A percentile compares a stretch with the other conserved stretches of the same genome.
Conservation (phyloP, 2,888 invertebrate genomes). For the Caenorhabditis doughertyi region DNA sequence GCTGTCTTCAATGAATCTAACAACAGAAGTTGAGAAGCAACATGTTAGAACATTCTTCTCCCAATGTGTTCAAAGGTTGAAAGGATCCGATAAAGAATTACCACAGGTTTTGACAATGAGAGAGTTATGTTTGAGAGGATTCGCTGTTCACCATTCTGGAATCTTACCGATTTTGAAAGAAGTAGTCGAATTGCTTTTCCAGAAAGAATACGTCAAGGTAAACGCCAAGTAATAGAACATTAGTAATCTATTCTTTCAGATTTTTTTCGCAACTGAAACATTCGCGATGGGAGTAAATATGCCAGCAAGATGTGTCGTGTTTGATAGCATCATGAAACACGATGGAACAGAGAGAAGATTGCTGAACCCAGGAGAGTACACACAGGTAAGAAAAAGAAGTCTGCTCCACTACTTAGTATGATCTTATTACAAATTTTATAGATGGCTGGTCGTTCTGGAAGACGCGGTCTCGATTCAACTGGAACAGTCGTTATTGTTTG, state of each 20-base stretch:
- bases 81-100: constrained; percentile 91
- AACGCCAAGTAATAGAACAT: not conserved
- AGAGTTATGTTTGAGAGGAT: constrained; percentile 87
- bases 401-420: not conserved
- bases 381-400: constrained; percentile 87
- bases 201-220: constrained; percentile 92
- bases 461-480: constrained; percentile 93
- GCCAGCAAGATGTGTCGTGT: constrained; percentile 98
- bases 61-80: constrained; percentile 89
- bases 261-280: constrained; percentile 98
- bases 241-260: constrained; percentile 84
- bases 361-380: constrained; percentile 94
- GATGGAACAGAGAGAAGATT: constrained; percentile 90
- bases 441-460: constrained; percentile 98
- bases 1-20: constrained; percentile 87
- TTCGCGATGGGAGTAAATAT: constrained; percentile 99
- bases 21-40: constrained; percentile 89
- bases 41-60: constrained; percentile 92
- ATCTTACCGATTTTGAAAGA: constrained; percentile 98
- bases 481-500: constrained; percentile 97
- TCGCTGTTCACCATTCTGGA: constrained; percentile 98
- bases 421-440: constrained; percentile 83
- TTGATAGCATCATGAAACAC: constrained; percentile 93
- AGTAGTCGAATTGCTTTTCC: constrained; percentile 97
- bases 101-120: constrained; percentile 90